These are phyloP conservation scores for Mohoua ochrocephala DNA, from an alignment of 2,113 vertebrate genomes.

Conservation along the genomic window DNA sequence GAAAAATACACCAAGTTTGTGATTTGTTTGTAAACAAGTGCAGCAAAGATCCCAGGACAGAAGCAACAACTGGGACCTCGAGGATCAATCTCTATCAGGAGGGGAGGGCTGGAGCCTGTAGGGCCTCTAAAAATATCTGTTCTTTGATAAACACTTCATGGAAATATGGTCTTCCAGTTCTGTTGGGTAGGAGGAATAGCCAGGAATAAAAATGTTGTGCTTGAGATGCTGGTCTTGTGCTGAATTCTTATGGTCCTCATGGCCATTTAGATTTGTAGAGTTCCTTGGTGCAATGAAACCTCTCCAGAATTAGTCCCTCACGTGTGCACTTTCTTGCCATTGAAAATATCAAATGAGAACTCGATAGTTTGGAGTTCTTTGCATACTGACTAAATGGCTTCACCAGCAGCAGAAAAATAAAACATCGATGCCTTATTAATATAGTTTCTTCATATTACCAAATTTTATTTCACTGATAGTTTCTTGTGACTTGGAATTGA, in stretches of 20 bases:
- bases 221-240: not conserved
- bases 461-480: not conserved
- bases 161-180: not conserved
- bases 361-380: not conserved
- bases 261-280: not conserved
- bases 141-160: not conserved
- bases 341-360: not conserved
- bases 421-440: not conserved
- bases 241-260: accelerated
- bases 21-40: not conserved
- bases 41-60: not conserved
- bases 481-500: not conserved
- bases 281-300: not conserved
- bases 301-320: not conserved
- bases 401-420: not conserved
- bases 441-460: not conserved
- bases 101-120: not conserved
- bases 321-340: not conserved
- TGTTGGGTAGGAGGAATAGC: not conserved
- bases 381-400: not conserved
- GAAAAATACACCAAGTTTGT: not conserved
- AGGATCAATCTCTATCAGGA: not conserved
- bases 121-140: not conserved
- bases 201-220: not conserved
- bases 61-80: not conserved